Percentiles rank a stretch among this genome's conserved stretches.
phyloP scores from a whole-genome alignment of 2,888 invertebrate genomes.

The Drosophila paramelanica region DNA sequence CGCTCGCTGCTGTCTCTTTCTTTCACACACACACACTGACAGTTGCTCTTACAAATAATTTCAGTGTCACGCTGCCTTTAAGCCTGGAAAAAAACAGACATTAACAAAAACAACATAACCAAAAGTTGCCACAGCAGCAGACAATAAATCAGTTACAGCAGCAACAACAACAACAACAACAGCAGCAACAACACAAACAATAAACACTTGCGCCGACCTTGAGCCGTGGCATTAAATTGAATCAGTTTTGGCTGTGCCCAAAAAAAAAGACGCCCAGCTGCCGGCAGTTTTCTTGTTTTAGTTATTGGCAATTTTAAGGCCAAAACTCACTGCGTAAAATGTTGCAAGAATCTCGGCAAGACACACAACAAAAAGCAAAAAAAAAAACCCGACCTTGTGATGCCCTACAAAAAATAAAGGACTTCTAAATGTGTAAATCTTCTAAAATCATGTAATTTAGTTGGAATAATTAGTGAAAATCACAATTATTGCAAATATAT shows the following conservation, averaged over 20 bases:
- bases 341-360: conserved; percentile 67
- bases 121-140: conserved; percentile 53
- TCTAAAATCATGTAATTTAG: too few relatives aligned
- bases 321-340: conserved; percentile 37
- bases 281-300: conserved; percentile 39
- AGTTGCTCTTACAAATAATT: conserved; percentile 33
- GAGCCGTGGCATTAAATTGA: conserved; percentile 70
- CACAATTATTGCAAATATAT: too few relatives aligned
- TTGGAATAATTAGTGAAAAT: too few relatives aligned
- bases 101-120: conserved; percentile 32
- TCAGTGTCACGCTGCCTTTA: conserved; percentile 69
- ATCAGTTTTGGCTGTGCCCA: conserved; percentile 54
- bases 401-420: conserved; percentile 18
- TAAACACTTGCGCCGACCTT: conserved; percentile 66
- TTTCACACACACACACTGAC: conserved; percentile 3
- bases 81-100: conserved; percentile 32
- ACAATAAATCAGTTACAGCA: conserved; percentile 52
- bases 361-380: not conserved
- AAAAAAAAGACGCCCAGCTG: conserved; percentile 18
- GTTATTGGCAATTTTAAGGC: conserved; percentile 40
- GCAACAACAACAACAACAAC: conserved; percentile 31
- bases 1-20: not conserved
- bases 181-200: conserved; percentile 29
- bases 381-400: not conserved
- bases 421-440: too few relatives aligned